Evolutionary conservation across 2,888 invertebrate genomes (phyloP).

Genomic region (Camponotus fellah): DNA sequence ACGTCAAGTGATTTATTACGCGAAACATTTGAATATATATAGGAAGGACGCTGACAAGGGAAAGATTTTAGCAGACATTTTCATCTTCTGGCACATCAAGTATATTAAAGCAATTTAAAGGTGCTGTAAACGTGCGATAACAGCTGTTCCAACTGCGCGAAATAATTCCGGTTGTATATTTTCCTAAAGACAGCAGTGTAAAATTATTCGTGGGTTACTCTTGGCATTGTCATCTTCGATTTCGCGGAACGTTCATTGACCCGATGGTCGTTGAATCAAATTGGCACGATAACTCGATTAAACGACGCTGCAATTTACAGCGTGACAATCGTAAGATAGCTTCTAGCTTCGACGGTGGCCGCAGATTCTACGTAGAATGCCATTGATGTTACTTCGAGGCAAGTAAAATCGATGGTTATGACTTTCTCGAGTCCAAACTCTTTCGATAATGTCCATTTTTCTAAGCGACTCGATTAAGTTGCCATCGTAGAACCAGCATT

Average conservation of each 20-base stretch:
- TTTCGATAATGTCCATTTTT: slow-evolving; percentile 53
- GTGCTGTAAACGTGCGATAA: not conserved
- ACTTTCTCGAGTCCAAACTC: slow-evolving; percentile 54
- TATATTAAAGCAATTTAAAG: slow-evolving; percentile 30
- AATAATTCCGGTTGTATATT: not conserved
- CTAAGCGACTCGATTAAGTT: slow-evolving; percentile 65
- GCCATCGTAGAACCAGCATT: slow-evolving; percentile 47
- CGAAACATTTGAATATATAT: slow-evolving; percentile 40
- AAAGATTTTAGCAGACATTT: slow-evolving; percentile 36
- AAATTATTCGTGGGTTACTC: not conserved
- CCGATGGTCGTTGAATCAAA: not conserved
- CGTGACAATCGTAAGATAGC: slow-evolving; percentile 3
- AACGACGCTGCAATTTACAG: not conserved
- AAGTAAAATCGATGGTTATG: slow-evolving; percentile 67
- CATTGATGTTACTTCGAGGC: slow-evolving; percentile 42
- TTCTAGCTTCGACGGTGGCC: slow-evolving; percentile 14
- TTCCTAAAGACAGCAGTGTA: not conserved
- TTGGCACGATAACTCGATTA: slow-evolving; percentile 12
- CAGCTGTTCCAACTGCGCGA: not conserved
- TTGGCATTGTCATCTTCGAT: not conserved
- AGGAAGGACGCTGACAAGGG: not conserved
- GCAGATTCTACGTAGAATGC: slow-evolving; percentile 26
- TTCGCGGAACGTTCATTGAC: not conserved
- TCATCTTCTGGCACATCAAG: slow-evolving; percentile 4
- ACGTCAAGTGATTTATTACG: slow-evolving; percentile 46